These are phyloP conservation scores for Escarpia spicata DNA, from an alignment of 2,888 invertebrate species.

Conservation along the genomic window DNA sequence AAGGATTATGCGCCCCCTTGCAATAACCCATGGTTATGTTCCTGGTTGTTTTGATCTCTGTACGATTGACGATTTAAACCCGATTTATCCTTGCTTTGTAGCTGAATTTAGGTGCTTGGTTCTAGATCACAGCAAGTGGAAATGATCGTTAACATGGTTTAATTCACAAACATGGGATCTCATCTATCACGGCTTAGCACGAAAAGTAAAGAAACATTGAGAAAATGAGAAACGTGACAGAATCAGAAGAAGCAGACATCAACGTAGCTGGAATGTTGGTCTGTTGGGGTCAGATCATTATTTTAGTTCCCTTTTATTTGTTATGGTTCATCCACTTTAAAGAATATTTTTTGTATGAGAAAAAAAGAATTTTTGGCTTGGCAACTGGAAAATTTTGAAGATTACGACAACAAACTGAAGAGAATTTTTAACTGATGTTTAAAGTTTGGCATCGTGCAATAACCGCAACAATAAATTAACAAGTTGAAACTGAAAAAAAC, in stretches of 20 bases:
- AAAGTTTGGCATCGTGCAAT: too few relatives aligned
- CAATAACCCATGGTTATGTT: not conserved
- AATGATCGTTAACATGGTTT: not conserved
- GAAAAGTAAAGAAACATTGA: not conserved
- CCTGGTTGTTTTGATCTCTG: not conserved
- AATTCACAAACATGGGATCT: not conserved
- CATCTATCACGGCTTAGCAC: not conserved
- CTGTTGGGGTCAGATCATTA: not conserved
- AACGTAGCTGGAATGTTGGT: not conserved
- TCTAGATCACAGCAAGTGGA: not conserved
- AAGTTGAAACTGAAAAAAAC: not conserved
- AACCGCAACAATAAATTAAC: not conserved
- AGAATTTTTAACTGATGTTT: too few relatives aligned
- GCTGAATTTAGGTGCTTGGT: not conserved
- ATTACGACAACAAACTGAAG: too few relatives aligned
- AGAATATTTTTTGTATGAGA: not conserved
- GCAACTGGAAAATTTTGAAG: not conserved
- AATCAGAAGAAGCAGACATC: not conserved
- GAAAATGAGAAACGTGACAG: not conserved
- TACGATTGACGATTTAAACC: not conserved
- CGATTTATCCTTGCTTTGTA: not conserved
- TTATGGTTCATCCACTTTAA: not conserved
- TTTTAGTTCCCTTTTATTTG: not conserved
- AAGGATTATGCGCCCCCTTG: not conserved
- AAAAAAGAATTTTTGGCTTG: too few relatives aligned